Evolutionary conservation across 1,140 invertebrate genomes (phyloP), one percentile per base, ranked within the genome.

Genomic region (Callitettix versicolor): DNA sequence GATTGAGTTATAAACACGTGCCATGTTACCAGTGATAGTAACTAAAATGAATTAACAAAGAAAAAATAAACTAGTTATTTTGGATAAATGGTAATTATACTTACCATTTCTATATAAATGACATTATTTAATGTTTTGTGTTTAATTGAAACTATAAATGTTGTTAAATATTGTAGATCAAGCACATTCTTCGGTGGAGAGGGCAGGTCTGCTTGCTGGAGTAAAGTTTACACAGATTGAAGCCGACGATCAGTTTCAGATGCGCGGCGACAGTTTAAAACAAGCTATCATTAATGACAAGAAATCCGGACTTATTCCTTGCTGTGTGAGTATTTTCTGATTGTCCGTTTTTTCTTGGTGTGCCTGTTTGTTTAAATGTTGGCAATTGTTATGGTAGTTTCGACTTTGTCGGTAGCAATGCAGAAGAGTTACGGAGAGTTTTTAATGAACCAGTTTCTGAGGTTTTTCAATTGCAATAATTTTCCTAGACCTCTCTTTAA

Each of bases 171-270:
- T 72, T 73, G 48, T 63, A 86, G 85, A 79, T 64, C 90, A 95
- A 80, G 85, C 92, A 1, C 95, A 98, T 71, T 95, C 90, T 15
- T 95, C 91, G 0, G 93, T 97, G 1, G 93, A 97, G 71, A 78
- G 93, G 14, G 93, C 92, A 20, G 88, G 88, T 3, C 77, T 97
- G 41, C 72, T 98, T 15, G 91, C 88, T 6, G 90, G 92, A 34
- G 84, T 98, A 0, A 83, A 86, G 64, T 79, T 97, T 65, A 76
- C 86, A 22, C 75, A 82, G 4, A 68, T 98, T 15, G 79, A 84
- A 38, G 81, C 87, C 0, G 93, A 96, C 67, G 76, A 80, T 2
- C 81, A 88, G 53, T 85, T 83, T 62, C 76, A 79, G 47, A 69
- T 98, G 15, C 75, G 88, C 48, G 95, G 93, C 6, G 80, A 86